Evolutionary conservation across 2,113 vertebrate genomes (phyloP).

Genomic region (Dicrurus megarhynchus): DNA sequence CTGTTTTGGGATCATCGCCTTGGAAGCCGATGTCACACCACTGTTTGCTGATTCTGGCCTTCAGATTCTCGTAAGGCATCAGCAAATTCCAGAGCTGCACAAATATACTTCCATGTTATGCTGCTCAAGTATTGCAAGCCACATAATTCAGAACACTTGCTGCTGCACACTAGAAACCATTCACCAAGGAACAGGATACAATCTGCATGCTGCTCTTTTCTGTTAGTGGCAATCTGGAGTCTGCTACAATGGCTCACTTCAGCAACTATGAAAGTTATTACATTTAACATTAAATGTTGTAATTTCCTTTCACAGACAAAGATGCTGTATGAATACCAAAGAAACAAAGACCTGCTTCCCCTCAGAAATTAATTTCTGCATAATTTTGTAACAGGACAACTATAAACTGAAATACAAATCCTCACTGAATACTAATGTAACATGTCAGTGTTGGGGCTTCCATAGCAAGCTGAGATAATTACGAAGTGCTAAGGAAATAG

Average conservation of each 20-base stretch:
- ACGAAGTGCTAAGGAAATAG: not conserved
- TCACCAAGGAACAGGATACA: not conserved
- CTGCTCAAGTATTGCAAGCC: not conserved
- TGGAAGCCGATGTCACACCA: constrained; percentile 98
- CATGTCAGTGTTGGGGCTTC: fast-evolving
- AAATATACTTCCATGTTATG: constrained; percentile 55
- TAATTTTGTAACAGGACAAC: not conserved
- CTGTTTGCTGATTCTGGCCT: constrained; percentile 92
- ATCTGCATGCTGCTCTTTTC: not conserved
- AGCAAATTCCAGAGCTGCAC: constrained; percentile 91
- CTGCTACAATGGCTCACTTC: not conserved
- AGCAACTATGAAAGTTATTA: not conserved
- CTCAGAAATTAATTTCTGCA: not conserved
- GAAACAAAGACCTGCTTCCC: not conserved
- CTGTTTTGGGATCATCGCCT: constrained; percentile 97
- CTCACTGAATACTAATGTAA: not conserved
- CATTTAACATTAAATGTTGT: not conserved
- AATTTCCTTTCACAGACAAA: not conserved
- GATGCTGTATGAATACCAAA: not conserved
- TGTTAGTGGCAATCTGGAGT: not conserved
- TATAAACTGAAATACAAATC: not conserved
- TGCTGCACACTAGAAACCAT: not conserved
- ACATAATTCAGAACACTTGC: not conserved
- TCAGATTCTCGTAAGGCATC: constrained; percentile 87
- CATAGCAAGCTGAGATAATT: not conserved